Base-by-base conservation (phyloP, 2,888 invertebrate species). In the Eristalis pertinax region DNA sequence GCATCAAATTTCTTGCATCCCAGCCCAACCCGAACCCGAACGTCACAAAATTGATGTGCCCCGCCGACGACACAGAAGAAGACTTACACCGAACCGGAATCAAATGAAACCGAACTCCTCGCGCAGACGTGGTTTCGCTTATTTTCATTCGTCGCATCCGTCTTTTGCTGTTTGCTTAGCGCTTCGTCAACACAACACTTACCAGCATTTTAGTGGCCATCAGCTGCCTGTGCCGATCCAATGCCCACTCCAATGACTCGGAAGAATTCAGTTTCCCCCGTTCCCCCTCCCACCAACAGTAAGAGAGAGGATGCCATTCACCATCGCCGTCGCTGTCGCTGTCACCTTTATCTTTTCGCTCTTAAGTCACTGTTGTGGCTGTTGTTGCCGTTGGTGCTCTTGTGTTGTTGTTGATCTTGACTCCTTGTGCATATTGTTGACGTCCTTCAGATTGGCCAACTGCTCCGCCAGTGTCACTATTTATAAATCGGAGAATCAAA, bases 401-500 rank as follows among this genome's bases (percentile, higher is more conserved):
- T 32, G 32, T 32, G 32, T 10, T 32, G 32, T 32, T 75, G 84
- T 72, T 84, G 84, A 72, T 75, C 84, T 76, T 84, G 80, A 84
- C 80, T 84, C 67, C 77, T 68, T 82, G 67, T 77, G 83, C 75
- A 84, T 75, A 84, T 65, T 80, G 75, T 80, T 81, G 85, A 77
- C 81, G 85, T 81, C 85, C 85, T 85, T 85, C 85, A 65, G 77
- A 69, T 64, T 68, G 69, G 76, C 77, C 82, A 77, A 82, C 82
- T 77, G 82, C 76, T 74, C 43, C 64, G 64, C 35, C 77, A 19
- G 73, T 82, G 77, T 77, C 73, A 85, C 77, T 85, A 85, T 85
- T 85, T 85, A 68, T 85, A 82, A 77, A 77, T 81, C 76, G 26
- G 43, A 73, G 67, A 76, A 73, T 77, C 76, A 74, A 73, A 85